These are phyloP conservation scores for Chloropsis hardwickii DNA, from an alignment of 2,113 vertebrate genomes.

Conservation along the genomic window DNA sequence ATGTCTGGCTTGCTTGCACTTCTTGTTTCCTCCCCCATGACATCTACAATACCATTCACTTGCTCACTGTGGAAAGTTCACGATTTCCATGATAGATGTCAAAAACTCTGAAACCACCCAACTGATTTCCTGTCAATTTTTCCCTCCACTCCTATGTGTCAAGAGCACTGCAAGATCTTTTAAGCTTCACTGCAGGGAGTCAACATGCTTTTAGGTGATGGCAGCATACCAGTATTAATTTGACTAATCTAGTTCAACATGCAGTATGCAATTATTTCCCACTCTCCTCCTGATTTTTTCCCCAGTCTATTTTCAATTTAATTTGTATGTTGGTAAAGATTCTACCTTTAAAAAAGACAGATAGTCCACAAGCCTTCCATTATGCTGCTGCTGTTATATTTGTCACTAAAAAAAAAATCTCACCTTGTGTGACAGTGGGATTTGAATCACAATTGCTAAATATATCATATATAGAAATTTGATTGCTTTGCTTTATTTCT, in stretches of 20 bases:
- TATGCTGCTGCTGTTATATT: constrained; percentile 32
- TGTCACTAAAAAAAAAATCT: constrained; percentile 34
- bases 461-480: background rate
- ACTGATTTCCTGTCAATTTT: background rate
- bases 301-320: constrained; percentile 11
- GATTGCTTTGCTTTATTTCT: constrained; percentile 27
- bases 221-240: constrained; percentile 51
- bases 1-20: background rate
- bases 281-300: background rate
- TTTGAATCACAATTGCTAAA: constrained; percentile 47
- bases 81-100: background rate
- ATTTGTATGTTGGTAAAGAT: constrained; percentile 58
- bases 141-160: background rate
- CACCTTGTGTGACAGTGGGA: constrained; percentile 25
- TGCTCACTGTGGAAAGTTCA: background rate
- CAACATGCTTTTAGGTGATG: background rate
- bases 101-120: background rate
- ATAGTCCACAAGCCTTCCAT: constrained; percentile 18
- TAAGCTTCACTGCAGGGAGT: constrained; percentile 9
- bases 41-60: background rate
- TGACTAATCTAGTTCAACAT: constrained; percentile 36
- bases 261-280: constrained; percentile 18
- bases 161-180: background rate
- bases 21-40: background rate
- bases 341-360: constrained; percentile 57